Base-by-base conservation (phyloP, 2,888 invertebrate genomes). In the Frankliniella fusca region DNA sequence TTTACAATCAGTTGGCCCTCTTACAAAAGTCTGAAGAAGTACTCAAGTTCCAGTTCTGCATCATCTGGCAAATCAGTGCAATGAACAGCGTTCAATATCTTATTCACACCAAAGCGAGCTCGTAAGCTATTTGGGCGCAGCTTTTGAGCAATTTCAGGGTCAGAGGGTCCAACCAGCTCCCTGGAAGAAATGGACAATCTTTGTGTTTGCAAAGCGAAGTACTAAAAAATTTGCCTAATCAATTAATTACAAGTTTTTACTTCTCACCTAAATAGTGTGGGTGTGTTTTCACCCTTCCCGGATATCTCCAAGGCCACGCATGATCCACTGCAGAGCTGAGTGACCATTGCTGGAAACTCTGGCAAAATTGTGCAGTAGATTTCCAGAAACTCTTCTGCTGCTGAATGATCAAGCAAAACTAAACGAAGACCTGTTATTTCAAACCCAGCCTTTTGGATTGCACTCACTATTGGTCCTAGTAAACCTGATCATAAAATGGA, bases 31-130 rank as follows among this genome's bases (percentile, higher is more conserved):
- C 27, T 23, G 9, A 76, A 76, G 27, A 76, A 23, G 27, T 76
- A 76, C 27, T 76, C 70, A 23, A 76, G 12, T 90, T 98, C 98
- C 82, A 96, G 88, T 48, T 92, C 87, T 0, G 94, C 94, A 89
- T 98, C 97, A 87, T 97, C 97, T 0, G 94, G 92, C 83, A 98
- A 90, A 90, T 98, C 98, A 38, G 98, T 97, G 87, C 97, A 97
- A 88, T 98, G 98, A 11, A 98, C 90, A 8, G 95, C 97, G 89
- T 98, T 98, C 86, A 93, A 91, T 38, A 95, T 92, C 89, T 94
- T 95, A 79, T 92, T 93, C 79, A 90, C 91, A 0, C 98, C 98
- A 88, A 94, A 95, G 86, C 92, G 92, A 0, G 97, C 97, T 85
- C 98, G 90, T 79, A 98, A 87, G 0, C 96, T 95, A 84, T 94